Evolutionary conservation across 2,797 vertebrate genomes (phyloP).

Genomic region (Spheniscus humboldti): DNA sequence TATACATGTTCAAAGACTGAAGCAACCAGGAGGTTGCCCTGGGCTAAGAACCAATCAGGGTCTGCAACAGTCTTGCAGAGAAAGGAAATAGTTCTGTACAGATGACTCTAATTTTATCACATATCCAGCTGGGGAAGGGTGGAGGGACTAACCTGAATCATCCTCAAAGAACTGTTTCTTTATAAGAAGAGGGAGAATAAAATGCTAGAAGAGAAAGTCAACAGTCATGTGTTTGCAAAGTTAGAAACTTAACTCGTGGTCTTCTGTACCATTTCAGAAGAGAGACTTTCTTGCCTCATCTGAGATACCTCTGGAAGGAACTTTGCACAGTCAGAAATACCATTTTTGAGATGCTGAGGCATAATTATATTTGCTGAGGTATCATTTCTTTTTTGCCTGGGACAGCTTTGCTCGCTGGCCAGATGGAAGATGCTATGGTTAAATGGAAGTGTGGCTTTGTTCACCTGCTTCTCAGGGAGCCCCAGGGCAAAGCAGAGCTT

Average conservation of each 20-base stretch:
- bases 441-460: neutral
- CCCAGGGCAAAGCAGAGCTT: neutral
- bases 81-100: neutral
- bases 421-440: neutral
- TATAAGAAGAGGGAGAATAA: neutral
- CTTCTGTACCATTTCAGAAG: neutral
- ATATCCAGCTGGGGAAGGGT: neutral
- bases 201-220: neutral
- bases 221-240: neutral
- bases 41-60: neutral
- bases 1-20: neutral
- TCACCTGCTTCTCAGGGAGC: neutral
- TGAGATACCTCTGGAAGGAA: neutral
- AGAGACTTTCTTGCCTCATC: neutral
- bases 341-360: neutral
- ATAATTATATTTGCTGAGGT: neutral
- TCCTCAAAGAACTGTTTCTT: neutral
- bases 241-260: neutral
- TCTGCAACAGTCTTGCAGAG: neutral
- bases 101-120: constrained; percentile 20
- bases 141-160: neutral
- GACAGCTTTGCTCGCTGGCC: neutral
- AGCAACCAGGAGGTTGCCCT: neutral
- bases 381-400: neutral
- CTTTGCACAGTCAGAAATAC: neutral